Base-by-base conservation (phyloP, 2,113 vertebrate genomes). In the Clarias gariepinus region DNA sequence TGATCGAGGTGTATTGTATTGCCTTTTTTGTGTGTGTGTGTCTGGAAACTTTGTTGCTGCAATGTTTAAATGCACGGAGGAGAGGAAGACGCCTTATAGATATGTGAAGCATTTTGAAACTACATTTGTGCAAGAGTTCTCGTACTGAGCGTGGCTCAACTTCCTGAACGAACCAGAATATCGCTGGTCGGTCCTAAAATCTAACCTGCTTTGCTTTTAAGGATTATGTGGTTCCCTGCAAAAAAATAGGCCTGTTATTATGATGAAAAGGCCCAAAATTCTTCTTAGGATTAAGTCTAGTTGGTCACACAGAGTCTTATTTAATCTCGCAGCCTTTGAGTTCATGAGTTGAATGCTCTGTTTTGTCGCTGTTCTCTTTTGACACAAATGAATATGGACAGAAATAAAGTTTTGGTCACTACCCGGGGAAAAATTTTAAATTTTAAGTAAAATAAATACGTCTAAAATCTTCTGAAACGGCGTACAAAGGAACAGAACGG, bases 181-280 rank as follows among this genome's bases (percentile, higher is more conserved):
- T 80, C 19, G 23, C 47, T 8, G 2, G 3, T 25, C n/a, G 16
- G 11, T 53, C 77, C 77, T 23, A 6, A 23, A 81, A 81, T 36
- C 0, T 2, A 28, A 4, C 15, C 1, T 0, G 0, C 6, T 8
- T 13, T 18, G 4, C 6, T 8, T 13, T 30, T 2, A 10, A 57
- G 52, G 76, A 57, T 61, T 79, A 21, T 61, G 57, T 36, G 21
- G 21, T 81, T 61, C 25, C 19, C 8, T 57, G 36, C 30, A 78
- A 19, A 41, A 41, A 41, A 41, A 13, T 25, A 13, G 4, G 61
- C 19, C 28, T 60, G 21, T 58, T 79, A 33, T 81, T 60, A 10
- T 4, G 18, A 1, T 8, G 47, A 57, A 61, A 52, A 61, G 5
- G 36, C 8, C 77, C 28, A 60, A 6, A 58, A 21, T 58, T 58